Evolutionary conservation across 2,888 invertebrate genomes (phyloP), one percentile per base, ranked within the genome.

Genomic region (Panzeria rudis): DNA sequence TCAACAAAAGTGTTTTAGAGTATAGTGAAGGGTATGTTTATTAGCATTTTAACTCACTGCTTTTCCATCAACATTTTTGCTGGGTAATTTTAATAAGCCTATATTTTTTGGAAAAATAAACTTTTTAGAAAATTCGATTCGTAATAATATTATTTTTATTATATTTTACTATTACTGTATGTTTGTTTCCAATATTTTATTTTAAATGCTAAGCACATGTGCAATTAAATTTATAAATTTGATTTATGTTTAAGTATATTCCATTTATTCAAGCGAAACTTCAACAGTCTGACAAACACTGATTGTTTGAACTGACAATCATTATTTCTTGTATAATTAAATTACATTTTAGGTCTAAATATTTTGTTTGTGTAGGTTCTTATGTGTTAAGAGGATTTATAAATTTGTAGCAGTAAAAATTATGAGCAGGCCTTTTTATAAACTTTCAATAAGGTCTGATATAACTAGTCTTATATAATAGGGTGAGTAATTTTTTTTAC

Each of bases 161-260:
- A 29, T 9, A 68, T 35, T 13, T 35, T 9, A 50, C 20, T 47
- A 3, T 47, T 23, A 15, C 8, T 44, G 8, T 25, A 32, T 35
- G 20, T 7, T 44, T 7, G 3, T 25, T 44, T 20, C 25, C 9
- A 44, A 25, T 25, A 41, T 44, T 64, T 72, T 61, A 59, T 54
- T 47, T 66, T 17, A 66, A 50, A 59, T 73, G 59, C 29, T 47
- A 11, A 73, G 41, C 29, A 73, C 66, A 75, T 81, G 62, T 76
- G 72, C 73, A 72, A 83, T 83, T 83, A 78, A 83, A 73, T 78
- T 83, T 66, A 68, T 68, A 59, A 66, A 25, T 62, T 50, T 47
- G 15, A 11, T 44, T 47, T 62, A 17, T 52, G 38, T 38, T 13
- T 38, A 17, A 8, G 13, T 29, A 11, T 61, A 73, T 64, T 76